Evolutionary conservation across 2,797 vertebrate genomes (phyloP).

Genomic region (Poeciliopsis presidionis): DNA sequence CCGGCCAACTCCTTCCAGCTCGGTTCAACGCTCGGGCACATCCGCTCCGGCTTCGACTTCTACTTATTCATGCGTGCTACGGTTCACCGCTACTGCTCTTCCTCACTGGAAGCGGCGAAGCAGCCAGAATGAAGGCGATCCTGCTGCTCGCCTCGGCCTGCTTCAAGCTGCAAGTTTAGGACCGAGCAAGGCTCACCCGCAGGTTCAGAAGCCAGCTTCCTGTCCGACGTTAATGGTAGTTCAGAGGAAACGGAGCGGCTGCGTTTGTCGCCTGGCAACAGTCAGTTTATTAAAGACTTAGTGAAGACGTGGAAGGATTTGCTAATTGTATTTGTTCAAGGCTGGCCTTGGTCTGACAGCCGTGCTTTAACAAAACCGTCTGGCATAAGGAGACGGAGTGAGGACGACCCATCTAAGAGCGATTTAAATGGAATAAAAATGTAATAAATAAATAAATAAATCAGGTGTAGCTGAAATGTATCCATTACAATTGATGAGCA

Average conservation of each 20-base stretch:
- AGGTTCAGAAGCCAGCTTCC: slow-evolving; percentile 33
- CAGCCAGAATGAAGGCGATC: neutral
- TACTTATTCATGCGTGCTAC: slow-evolving; percentile 1
- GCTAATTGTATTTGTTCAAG: slow-evolving; percentile 38
- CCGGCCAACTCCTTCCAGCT: slow-evolving; percentile 16
- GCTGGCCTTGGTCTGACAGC: slow-evolving; percentile 9
- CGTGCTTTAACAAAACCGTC: slow-evolving; percentile 11
- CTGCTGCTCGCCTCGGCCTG: neutral
- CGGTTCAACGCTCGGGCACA: neutral
- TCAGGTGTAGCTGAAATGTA: neutral
- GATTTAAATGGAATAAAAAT: neutral
- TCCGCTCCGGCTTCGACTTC: neutral
- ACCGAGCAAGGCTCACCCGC: slow-evolving; percentile 22
- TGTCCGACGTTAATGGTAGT: slow-evolving; percentile 36
- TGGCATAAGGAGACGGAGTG: slow-evolving; percentile 16
- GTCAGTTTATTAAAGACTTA: slow-evolving; percentile 38
- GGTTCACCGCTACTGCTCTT: neutral
- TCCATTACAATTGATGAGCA: neutral
- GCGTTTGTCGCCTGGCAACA: slow-evolving; percentile 62
- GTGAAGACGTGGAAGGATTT: slow-evolving; percentile 26
- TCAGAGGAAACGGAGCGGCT: slow-evolving; percentile 24
- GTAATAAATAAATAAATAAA: neutral
- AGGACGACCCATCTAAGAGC: neutral
- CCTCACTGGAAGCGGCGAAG: neutral
- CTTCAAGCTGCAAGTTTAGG: neutral